These are phyloP conservation scores for Stegastes partitus DNA, from an alignment of 2,113 vertebrate genomes.

Conservation along the genomic window DNA sequence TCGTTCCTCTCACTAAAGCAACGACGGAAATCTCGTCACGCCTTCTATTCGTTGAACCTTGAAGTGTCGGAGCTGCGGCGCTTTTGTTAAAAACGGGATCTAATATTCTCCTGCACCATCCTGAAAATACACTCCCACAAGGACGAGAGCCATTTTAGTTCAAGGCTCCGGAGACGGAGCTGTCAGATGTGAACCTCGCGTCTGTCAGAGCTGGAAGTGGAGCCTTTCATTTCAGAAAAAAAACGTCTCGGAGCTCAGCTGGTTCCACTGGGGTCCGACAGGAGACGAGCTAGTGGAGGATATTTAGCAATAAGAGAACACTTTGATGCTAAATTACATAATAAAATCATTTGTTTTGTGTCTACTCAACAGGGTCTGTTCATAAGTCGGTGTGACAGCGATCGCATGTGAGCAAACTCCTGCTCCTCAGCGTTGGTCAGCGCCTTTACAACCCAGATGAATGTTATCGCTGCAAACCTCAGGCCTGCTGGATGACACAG, in stretches of 20 bases:
- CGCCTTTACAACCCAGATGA: background rate
- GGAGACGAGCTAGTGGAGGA: background rate
- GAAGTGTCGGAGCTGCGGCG: background rate
- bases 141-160: constrained; percentile 62
- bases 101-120: constrained; percentile 38
- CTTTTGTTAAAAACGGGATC: constrained; percentile 24
- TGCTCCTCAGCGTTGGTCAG: background rate
- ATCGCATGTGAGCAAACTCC: background rate
- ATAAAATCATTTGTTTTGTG: background rate
- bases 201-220: constrained; percentile 41
- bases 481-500: background rate
- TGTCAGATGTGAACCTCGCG: constrained; percentile 42
- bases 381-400: constrained; percentile 1
- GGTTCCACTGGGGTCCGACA: background rate
- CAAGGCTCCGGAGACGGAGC: constrained; percentile 61
- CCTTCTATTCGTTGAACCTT: background rate
- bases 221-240: constrained; percentile 59
- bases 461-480: background rate
- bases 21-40: constrained; percentile 25
- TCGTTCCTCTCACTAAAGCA: constrained; percentile 1
- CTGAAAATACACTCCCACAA: constrained; percentile 55
- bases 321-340: constrained; percentile 34
- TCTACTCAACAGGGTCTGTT: background rate
- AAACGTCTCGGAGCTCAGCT: constrained; percentile 29
- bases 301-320: background rate